phyloP scores from a whole-genome alignment of 2,888 invertebrate species.

The Cryptocephalus moraei region DNA sequence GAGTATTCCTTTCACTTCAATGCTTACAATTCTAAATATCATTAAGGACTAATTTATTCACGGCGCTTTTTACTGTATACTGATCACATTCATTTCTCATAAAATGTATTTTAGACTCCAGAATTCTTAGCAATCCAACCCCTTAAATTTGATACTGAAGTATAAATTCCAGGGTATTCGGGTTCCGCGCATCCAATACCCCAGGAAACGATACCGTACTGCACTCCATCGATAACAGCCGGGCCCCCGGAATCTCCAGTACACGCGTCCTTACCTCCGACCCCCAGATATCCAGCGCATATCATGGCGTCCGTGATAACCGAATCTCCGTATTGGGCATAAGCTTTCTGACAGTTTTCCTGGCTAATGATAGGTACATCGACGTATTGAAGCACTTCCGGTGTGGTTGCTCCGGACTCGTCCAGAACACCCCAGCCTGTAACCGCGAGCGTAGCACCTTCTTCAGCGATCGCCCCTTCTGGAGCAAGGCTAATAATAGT shows the following conservation, averaged over 20 bases:
- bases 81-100: too few species aligned
- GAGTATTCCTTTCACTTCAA: too few species aligned
- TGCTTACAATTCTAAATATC: too few species aligned
- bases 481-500: neutral
- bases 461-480: neutral
- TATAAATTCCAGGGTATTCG: constrained; percentile 20
- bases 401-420: constrained; percentile 3
- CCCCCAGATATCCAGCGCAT: constrained; percentile 43
- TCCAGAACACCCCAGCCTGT: constrained; percentile 11
- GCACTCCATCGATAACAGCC: too few species aligned
- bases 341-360: neutral
- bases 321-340: neutral
- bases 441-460: constrained; percentile 5
- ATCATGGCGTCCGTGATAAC: constrained; percentile 40
- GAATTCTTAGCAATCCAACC: too few species aligned
- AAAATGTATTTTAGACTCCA: too few species aligned
- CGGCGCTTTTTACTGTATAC: too few species aligned
- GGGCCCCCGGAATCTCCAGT: too few species aligned
- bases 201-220: too few species aligned
- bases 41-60: too few species aligned
- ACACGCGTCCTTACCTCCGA: constrained; percentile 28
- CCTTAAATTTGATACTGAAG: neutral
- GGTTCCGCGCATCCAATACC: constrained; percentile 9
- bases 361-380: constrained; percentile 8
- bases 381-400: constrained; percentile 10